Evolutionary conservation across 2,113 vertebrate genomes (phyloP).

Genomic region (Chitala chitala): DNA sequence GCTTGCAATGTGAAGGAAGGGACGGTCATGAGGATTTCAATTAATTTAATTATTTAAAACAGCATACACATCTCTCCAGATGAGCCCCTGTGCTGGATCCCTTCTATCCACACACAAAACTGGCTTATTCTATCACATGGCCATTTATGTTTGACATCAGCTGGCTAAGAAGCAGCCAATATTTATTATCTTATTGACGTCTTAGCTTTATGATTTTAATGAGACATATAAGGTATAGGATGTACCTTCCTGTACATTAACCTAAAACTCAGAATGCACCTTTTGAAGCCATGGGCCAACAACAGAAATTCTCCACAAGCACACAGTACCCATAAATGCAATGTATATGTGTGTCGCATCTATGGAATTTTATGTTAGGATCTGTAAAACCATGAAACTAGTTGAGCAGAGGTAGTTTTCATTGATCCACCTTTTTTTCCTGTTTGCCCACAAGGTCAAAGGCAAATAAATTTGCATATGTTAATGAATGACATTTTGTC

Average conservation of each 20-base stretch:
- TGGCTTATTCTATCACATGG: background rate
- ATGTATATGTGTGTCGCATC: background rate
- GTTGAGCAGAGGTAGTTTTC: background rate
- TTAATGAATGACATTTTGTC: background rate
- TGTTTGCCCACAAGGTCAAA: background rate
- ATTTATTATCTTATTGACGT: background rate
- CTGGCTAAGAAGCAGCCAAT: background rate
- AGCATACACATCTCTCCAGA: background rate
- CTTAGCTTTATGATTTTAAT: too few species aligned
- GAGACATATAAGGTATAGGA: too few species aligned
- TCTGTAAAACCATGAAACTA: background rate
- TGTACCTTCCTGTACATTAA: background rate
- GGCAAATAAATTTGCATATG: background rate
- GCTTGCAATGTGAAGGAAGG: background rate
- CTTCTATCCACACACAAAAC: background rate
- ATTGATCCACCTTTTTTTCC: background rate
- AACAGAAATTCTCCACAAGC: too few species aligned
- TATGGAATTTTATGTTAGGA: background rate
- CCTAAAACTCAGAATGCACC: background rate
- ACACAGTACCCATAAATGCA: too few species aligned
- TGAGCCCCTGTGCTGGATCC: background rate
- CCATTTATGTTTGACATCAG: background rate
- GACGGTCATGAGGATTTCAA: background rate
- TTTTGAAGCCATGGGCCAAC: background rate
- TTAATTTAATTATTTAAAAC: background rate